Conservation (phyloP, 2,888 invertebrate species). For the Clunio marinus region DNA sequence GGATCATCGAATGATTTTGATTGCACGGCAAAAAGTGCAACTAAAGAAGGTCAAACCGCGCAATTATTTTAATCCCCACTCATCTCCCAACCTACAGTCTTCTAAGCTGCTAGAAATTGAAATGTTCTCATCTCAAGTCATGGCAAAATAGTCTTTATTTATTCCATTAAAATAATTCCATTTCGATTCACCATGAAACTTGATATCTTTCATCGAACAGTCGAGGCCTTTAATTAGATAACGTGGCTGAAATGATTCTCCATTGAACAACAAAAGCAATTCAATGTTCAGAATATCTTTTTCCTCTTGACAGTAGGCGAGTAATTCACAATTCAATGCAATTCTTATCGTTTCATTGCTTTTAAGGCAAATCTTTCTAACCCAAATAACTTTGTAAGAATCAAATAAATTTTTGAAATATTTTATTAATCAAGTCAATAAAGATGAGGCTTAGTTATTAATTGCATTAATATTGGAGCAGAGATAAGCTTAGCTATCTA, state of each 20-base stretch:
- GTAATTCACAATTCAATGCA: no score
- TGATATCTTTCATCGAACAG: conserved; percentile 11
- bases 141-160: neutral
- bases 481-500: no score
- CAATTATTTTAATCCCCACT: neutral
- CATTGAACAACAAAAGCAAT: neutral
- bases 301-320: neutral
- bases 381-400: no score
- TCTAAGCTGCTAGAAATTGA: neutral
- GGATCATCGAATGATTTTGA: conserved; percentile 10
- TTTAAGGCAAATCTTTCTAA: no score
- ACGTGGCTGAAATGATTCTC: neutral
- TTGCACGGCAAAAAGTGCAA: neutral
- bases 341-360: no score
- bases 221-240: conserved; percentile 36
- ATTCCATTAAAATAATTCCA: conserved; percentile 20
- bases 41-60: conserved; percentile 20
- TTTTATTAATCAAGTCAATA: no score
- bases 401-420: no score
- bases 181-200: neutral
- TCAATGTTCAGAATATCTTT: neutral
- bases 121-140: neutral
- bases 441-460: no score
- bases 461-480: no score
- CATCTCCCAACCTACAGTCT: neutral